These are phyloP conservation scores for Neodiprion lecontei DNA, from an alignment of 1,140 invertebrate species.

Conservation along the genomic window DNA sequence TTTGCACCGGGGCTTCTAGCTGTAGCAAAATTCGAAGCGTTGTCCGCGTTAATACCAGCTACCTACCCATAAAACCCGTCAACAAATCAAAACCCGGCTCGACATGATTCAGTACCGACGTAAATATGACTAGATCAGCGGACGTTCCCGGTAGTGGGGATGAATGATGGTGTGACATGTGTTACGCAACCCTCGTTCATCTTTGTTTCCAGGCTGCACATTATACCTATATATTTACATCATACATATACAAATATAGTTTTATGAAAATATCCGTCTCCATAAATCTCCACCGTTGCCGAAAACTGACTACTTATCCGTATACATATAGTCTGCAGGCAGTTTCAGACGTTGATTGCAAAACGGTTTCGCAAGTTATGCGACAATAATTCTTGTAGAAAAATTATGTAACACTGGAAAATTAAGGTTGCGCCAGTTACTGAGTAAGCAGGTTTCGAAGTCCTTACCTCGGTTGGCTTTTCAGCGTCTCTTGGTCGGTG, in stretches of 20 bases:
- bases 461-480: not conserved
- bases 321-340: too few relatives aligned
- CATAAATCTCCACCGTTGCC: not conserved
- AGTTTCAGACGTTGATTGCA: too few relatives aligned
- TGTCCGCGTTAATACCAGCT: conserved; percentile 54
- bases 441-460: not conserved
- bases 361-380: too few relatives aligned
- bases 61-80: conserved; percentile 61
- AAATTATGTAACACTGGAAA: too few relatives aligned
- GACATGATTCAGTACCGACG: conserved; percentile 61
- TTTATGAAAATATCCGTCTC: not conserved
- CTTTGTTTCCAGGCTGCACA: not conserved
- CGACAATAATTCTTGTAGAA: too few relatives aligned
- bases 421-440: not conserved
- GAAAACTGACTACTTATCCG: too few relatives aligned
- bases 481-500: conserved; percentile 22
- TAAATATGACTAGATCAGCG: conserved; percentile 63
- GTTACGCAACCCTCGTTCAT: conserved; percentile 8
- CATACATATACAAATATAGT: not conserved
- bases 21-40: conserved; percentile 59
- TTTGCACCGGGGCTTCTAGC: conserved; percentile 49
- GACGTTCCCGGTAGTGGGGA: conserved; percentile 44
- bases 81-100: conserved; percentile 57
- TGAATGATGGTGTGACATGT: conserved; percentile 57
- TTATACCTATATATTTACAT: too few relatives aligned